Conservation (phyloP, 2,888 invertebrate genomes). For the Phyllotreta cruciferae region DNA sequence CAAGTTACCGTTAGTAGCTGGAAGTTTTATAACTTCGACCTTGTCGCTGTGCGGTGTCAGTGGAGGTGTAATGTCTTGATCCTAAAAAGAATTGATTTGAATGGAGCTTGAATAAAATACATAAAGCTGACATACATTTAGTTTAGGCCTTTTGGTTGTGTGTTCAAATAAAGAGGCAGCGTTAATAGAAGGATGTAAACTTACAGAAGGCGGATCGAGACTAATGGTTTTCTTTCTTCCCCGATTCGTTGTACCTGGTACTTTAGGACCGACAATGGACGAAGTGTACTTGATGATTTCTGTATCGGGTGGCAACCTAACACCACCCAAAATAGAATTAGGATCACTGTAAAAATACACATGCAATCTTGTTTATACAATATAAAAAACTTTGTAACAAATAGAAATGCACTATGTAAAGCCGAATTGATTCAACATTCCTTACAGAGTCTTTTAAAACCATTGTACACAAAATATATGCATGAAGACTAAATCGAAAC, state of each 20-base stretch:
- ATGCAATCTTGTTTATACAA: slow-evolving; percentile 38
- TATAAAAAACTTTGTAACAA: background rate
- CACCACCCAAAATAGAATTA: slow-evolving; percentile 81
- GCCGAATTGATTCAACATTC: background rate
- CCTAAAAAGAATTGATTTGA: slow-evolving; percentile 41
- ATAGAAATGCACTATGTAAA: background rate
- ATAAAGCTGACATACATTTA: slow-evolving; percentile 51
- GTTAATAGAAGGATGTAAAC: slow-evolving; percentile 63
- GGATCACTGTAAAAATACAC: slow-evolving; percentile 70
- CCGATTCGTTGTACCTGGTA: slow-evolving; percentile 82
- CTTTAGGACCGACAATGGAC: slow-evolving; percentile 85
- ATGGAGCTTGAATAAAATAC: background rate
- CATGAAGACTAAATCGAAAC: too few relatives aligned
- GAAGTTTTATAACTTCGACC: slow-evolving; percentile 83
- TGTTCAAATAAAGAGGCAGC: slow-evolving; percentile 62
- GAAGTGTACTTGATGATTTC: slow-evolving; percentile 92
- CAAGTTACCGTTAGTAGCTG: slow-evolving; percentile 66
- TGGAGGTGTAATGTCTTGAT: slow-evolving; percentile 51
- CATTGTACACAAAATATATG: too few relatives aligned
- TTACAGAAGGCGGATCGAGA: slow-evolving; percentile 75
- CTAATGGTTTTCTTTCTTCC: slow-evolving; percentile 90
- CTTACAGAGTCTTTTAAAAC: background rate
- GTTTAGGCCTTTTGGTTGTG: slow-evolving; percentile 58
- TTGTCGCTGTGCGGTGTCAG: slow-evolving; percentile 66
- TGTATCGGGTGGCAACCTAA: slow-evolving; percentile 85